Conservation (phyloP, 2,113 vertebrate genomes). For the Cervus canadensis region DNA sequence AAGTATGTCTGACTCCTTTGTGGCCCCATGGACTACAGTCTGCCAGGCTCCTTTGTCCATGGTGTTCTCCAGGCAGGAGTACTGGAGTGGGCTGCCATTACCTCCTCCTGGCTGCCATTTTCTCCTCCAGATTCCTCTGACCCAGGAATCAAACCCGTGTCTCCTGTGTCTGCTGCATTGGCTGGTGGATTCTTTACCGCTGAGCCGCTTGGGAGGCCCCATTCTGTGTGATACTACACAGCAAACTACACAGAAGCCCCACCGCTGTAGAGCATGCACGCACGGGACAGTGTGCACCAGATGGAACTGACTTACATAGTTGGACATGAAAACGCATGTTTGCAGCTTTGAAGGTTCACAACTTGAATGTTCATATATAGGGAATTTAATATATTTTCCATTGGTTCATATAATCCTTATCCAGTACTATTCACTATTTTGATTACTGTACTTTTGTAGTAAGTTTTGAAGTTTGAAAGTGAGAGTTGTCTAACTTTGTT, state of each 20-base stretch:
- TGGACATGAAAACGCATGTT: background rate
- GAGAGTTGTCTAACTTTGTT: background rate
- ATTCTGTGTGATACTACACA: background rate
- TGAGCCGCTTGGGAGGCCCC: background rate
- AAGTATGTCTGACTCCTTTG: background rate
- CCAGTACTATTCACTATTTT: background rate
- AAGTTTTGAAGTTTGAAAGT: background rate
- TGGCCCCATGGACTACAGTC: background rate
- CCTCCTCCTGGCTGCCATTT: background rate
- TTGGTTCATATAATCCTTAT: background rate
- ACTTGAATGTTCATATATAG: background rate
- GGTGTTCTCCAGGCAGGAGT: background rate
- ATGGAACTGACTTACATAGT: background rate
- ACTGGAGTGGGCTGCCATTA: background rate
- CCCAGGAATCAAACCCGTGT: background rate
- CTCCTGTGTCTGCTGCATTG: background rate
- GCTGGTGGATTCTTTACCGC: background rate
- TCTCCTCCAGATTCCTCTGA: background rate
- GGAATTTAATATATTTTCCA: background rate
- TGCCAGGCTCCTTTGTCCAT: background rate
- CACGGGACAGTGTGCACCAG: background rate
- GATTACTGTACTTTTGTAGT: background rate
- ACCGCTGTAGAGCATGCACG: background rate
- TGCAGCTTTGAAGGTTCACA: background rate
- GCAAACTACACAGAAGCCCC: background rate